Base-by-base conservation (phyloP, 2,113 vertebrate genomes). In the Menidia beryllina region DNA sequence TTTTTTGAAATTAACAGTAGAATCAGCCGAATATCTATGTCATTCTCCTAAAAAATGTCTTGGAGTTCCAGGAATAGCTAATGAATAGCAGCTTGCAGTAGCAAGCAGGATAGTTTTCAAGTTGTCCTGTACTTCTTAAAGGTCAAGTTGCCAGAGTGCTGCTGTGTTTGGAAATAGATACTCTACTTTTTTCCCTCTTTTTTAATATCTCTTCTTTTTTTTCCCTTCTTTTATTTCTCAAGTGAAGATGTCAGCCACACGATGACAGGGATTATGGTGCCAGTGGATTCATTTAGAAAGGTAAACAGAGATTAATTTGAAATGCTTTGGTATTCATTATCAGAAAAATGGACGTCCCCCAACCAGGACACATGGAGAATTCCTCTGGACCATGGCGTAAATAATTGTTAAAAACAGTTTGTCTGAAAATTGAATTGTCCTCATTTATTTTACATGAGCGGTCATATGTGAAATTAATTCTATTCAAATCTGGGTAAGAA, bases 291-390 rank as follows among this genome's bases (percentile, higher is more conserved):
- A 30, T 67, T 66, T 43, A 34, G 21, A 55, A 20, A 5, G 1
- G 24, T 55, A 67, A 67, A 67, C 51, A 55, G 50, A 34, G 19
- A 52, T 26, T 65, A 5, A 65, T 13, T 65, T 11, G 19, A 41
- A 52, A 25, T 26, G 38, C 13, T 67, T 41, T 17, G 25, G 64
- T 66, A 39, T 66, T 54, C 36, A 6, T 65, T 19, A 47, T 61
- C 59, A 17, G 53, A 5, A 45, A 47, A 55, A 67, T 55, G 51
- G 25, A 45, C 25, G 17, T 20, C 26, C 63, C 11, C 38, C 63
- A 55, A 51, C 36, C 38, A 27, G 11, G 43, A 13, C 43, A 24
- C 43, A 54, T 21, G 25, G 13, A 7, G 51, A 23, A 12, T 67
- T 47, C 25, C 25, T 9, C 30, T 34, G 23, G 45, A 34, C 59